Evolutionary conservation across 2,888 invertebrate species (phyloP), one percentile per base, ranked within the genome.

Genomic region (Caenorhabditis virilis): DNA sequence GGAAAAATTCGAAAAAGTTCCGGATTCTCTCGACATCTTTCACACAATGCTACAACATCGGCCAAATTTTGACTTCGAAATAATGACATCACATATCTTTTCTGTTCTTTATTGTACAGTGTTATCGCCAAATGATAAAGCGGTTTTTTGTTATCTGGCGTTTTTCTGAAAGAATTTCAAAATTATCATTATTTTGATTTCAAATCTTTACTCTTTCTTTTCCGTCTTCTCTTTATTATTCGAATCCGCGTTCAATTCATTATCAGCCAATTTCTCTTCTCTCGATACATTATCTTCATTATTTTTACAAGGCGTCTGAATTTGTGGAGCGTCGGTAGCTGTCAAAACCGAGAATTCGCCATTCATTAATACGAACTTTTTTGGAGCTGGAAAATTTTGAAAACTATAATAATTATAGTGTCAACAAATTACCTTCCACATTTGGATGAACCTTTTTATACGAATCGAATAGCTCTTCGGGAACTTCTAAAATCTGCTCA

Each of bases 1-100:
- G 68, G 68, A 47, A 54, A 57, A n/a, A 50, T 43, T 2, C 60
- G 59, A 38, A 73, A 73, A 16, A 73, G 55, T 11, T 63, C 64
- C 2, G 65, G 58, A 51, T 68, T 68, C 39, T 73, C 73, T n/a
- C 73, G 65, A 41, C 70, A 73, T 48, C 73, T 27, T 46, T 73
- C 73, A 36, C 73, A 73, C 0, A 73, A 54, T 1, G 63, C 73
- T 1, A 71, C 67, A 11, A 66, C 71, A 51, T 71, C 69, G 18
- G 68, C 54, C 2, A 73, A 51, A 26, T 66, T 68, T 3, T 60
- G 49, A 56, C 69, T 69, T 50, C 72, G 47, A 38, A 46, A 72
- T 26, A 72, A 22, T 1, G 72, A 69, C 41, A 72, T 54, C 5
- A 61, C 49, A 18, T 64, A 55, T 47, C 56, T 69, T 25, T 64